A percentile compares a stretch with the other conserved stretches of the same genome.
Evolutionary conservation across 2,113 vertebrate species (phyloP).

Genomic region (Lepus americanus): DNA sequence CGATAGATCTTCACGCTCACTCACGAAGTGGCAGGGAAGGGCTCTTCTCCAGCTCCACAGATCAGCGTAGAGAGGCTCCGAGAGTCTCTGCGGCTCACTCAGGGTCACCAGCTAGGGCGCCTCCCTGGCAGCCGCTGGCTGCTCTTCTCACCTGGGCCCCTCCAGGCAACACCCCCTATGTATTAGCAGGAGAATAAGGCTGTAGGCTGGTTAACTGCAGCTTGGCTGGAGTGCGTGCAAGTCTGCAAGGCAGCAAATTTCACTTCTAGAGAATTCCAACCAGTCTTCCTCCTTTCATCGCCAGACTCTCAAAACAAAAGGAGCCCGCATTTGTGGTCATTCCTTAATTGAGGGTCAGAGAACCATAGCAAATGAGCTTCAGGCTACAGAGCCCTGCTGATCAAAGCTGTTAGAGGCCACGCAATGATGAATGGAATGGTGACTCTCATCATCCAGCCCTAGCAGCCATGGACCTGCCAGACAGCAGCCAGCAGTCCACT

Average conservation of each 20-base stretch:
- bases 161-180: neutral
- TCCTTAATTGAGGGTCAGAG: neutral
- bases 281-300: neutral
- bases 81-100: neutral
- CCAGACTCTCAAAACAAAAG: neutral
- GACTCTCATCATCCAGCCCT: neutral
- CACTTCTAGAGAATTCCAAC: neutral
- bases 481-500: neutral
- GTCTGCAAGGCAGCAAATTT: neutral
- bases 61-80: neutral
- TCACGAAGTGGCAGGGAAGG: neutral
- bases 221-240: fast-evolving
- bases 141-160: neutral
- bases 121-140: neutral
- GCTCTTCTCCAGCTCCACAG: neutral
- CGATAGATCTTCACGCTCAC: neutral
- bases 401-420: neutral
- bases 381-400: fast-evolving
- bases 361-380: neutral
- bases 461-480: neutral
- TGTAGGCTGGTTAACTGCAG: neutral
- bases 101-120: neutral
- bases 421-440: neutral
- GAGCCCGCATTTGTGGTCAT: neutral
- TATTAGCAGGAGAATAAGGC: neutral